These are phyloP conservation scores for Polydrusus cervinus DNA, from an alignment of 2,888 invertebrate species.

Conservation along the genomic window DNA sequence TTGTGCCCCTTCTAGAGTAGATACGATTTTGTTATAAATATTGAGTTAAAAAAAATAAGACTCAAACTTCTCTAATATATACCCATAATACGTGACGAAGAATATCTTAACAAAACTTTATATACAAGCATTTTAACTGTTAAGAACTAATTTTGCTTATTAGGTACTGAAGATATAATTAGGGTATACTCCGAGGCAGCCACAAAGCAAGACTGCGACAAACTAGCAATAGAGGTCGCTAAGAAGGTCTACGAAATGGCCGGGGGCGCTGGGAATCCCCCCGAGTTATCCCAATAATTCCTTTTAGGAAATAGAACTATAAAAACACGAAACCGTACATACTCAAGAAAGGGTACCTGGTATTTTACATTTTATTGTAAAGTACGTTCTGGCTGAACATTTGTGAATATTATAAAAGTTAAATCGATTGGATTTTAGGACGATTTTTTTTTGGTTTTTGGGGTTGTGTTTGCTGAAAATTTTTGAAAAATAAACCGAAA, in stretches of 20 bases:
- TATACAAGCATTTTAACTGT: too few species aligned
- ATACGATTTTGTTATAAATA: too few species aligned
- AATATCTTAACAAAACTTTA: too few species aligned
- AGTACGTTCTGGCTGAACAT: not conserved
- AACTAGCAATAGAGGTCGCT: slow-evolving; percentile 84
- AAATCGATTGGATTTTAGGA: not conserved
- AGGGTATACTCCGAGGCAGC: slow-evolving; percentile 97
- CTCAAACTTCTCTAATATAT: too few species aligned
- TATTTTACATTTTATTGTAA: not conserved
- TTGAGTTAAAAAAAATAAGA: too few species aligned
- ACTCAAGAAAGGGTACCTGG: not conserved
- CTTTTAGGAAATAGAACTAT: not conserved
- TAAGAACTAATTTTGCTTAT: not conserved
- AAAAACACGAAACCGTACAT: not conserved
- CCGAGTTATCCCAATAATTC: slow-evolving; percentile 65
- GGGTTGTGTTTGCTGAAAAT: too few species aligned
- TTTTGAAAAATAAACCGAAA: too few species aligned
- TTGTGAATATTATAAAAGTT: slow-evolving; percentile 6
- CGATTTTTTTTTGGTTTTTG: not conserved
- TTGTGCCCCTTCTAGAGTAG: too few species aligned
- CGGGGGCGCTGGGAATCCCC: slow-evolving; percentile 83
- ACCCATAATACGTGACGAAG: too few species aligned
- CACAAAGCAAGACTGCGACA: slow-evolving; percentile 76
- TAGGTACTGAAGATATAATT: slow-evolving; percentile 96
- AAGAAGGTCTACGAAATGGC: slow-evolving; percentile 84